Evolutionary conservation across 2,888 invertebrate species (phyloP).

Genomic region (Sinotaia quadrata): DNA sequence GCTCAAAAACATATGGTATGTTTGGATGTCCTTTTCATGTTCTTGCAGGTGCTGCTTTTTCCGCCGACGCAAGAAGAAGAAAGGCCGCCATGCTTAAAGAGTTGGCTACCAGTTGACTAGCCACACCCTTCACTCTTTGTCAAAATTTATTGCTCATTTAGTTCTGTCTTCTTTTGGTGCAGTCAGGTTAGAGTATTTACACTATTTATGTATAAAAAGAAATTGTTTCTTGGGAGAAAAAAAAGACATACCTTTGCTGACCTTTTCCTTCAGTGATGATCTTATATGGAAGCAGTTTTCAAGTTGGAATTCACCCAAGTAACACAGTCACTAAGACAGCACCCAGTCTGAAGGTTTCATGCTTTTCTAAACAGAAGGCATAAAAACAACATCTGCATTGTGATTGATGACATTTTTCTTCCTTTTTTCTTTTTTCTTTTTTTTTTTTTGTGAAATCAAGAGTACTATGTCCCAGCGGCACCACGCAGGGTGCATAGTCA

Average conservation of each 20-base stretch:
- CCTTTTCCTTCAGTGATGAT: too few relatives aligned
- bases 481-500: too few relatives aligned
- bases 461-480: too few relatives aligned
- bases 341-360: too few relatives aligned
- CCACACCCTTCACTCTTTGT: neutral
- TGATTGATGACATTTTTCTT: neutral
- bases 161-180: constrained; percentile 1
- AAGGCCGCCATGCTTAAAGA: constrained; percentile 76
- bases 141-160: neutral
- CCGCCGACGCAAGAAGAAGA: constrained; percentile 99
- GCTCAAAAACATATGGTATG: constrained; percentile 32
- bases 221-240: too few relatives aligned
- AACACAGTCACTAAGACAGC: too few relatives aligned
- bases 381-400: too few relatives aligned
- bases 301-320: too few relatives aligned
- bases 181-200: constrained; percentile 1
- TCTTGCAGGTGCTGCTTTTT: constrained; percentile 94
- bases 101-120: constrained; percentile 12
- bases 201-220: too few relatives aligned
- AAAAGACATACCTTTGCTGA: too few relatives aligned
- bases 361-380: too few relatives aligned
- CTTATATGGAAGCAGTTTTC: too few relatives aligned
- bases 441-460: constrained; percentile 20
- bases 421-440: neutral
- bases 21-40: constrained; percentile 71